phyloP scores from a whole-genome alignment of 2,888 invertebrate genomes.

The Punctoribates punctum region DNA sequence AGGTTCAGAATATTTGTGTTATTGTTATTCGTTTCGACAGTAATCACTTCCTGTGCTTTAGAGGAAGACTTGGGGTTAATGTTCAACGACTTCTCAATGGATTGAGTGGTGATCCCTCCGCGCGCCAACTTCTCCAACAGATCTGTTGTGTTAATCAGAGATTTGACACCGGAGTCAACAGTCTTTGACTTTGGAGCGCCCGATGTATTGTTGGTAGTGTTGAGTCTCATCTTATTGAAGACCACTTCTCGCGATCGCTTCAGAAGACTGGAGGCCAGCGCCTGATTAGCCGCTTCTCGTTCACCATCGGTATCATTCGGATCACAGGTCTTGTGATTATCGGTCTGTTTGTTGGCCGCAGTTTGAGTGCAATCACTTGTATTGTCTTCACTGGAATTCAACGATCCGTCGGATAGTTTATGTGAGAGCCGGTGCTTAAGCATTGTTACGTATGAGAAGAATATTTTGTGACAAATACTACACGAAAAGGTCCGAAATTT shows the following conservation, averaged over 20 bases:
- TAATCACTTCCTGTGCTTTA: constrained; percentile 13
- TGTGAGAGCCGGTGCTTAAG: constrained; percentile 45
- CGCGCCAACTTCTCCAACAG: constrained; percentile 32
- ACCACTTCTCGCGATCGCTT: constrained; percentile 22
- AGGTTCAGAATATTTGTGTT: neutral
- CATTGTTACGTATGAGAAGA: constrained; percentile 43
- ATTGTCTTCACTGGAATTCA: neutral
- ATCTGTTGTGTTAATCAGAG: constrained; percentile 28
- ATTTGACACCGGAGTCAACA: neutral
- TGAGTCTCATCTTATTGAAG: constrained; percentile 12
- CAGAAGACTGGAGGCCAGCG: neutral
- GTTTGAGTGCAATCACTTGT: neutral
- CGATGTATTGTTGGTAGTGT: neutral
- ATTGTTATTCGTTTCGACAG: constrained; percentile 17
- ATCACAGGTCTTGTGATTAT: neutral
- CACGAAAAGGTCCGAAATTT: constrained; percentile 44
- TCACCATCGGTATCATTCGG: neutral
- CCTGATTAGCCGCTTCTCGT: constrained; percentile 10
- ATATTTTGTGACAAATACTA: constrained; percentile 46
- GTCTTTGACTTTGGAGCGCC: neutral
- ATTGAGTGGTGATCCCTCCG: constrained; percentile 11
- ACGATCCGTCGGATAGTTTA: constrained; percentile 32
- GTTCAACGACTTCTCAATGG: neutral
- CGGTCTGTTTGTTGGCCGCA: neutral
- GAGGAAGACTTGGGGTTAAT: neutral